A percentile compares a stretch with the other conserved stretches of the same genome.
Conservation (phyloP, 2,113 vertebrate species). For the Mobula birostris region DNA sequence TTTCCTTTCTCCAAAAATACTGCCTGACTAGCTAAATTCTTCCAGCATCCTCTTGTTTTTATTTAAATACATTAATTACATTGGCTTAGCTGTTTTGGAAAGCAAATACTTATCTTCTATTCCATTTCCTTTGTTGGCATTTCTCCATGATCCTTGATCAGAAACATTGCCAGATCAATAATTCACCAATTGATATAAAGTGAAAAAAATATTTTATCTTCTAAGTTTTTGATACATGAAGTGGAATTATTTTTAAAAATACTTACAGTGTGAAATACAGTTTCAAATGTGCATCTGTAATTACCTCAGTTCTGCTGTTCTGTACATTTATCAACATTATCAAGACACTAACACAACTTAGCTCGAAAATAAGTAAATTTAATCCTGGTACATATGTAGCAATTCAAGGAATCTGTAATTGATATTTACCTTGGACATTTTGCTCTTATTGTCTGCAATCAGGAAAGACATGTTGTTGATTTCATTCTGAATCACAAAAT, state of each 20-base stretch:
- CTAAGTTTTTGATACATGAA: not conserved
- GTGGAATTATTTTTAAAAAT: not conserved
- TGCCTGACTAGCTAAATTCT: too few relatives aligned
- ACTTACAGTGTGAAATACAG: not conserved
- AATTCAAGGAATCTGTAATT: not conserved
- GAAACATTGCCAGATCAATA: not conserved
- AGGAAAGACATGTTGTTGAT: constrained; percentile 98
- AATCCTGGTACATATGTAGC: not conserved
- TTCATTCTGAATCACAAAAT: constrained; percentile 99
- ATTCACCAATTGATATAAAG: not conserved
- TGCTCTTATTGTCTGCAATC: constrained; percentile 94
- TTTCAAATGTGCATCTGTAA: not conserved
- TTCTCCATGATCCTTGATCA: not conserved
- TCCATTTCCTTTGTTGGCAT: not conserved
- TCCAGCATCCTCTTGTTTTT: too few relatives aligned
- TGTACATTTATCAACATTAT: not conserved
- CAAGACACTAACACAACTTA: not conserved
- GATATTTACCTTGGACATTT: constrained; percentile 91
- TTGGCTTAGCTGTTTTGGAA: not conserved
- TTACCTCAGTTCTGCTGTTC: not conserved
- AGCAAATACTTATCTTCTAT: not conserved
- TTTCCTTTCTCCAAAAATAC: too few relatives aligned
- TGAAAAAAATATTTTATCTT: not conserved
- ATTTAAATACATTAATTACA: not conserved
- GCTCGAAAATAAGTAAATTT: not conserved